Percentiles rank a stretch among this genome's conserved stretches.
These are phyloP conservation scores for Cyclura pinguis DNA, from an alignment of 2,797 vertebrate species.

Conservation along the genomic window DNA sequence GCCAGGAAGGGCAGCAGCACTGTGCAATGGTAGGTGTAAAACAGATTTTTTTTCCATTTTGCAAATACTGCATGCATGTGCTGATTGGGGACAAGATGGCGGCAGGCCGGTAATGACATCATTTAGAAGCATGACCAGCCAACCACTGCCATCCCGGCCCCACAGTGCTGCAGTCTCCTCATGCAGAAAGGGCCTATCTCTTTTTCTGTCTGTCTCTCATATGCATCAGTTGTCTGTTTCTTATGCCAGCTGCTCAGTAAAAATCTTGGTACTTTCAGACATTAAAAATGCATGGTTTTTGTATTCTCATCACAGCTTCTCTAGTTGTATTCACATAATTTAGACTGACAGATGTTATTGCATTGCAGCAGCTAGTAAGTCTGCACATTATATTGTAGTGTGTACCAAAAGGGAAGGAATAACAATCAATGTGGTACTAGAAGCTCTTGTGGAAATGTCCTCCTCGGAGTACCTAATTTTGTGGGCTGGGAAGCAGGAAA, in stretches of 20 bases:
- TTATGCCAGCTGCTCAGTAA: conserved; percentile 9
- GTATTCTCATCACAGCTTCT: background rate
- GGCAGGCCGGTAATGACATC: too few species aligned
- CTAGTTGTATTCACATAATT: conserved; percentile 3
- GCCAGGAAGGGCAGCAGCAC: too few species aligned
- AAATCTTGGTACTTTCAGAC: background rate
- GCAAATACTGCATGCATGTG: too few species aligned
- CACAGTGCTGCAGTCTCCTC: too few species aligned
- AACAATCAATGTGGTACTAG: conserved; percentile 20
- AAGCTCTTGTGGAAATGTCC: background rate
- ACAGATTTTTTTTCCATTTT: too few species aligned
- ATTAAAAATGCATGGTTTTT: background rate
- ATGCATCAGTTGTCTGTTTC: conserved; percentile 26
- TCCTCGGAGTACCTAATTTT: conserved; percentile 5
- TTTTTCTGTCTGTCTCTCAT: background rate
- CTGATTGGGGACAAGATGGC: too few species aligned
- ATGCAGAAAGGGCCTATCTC: too few species aligned
- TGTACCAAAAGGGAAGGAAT: conserved; percentile 1
- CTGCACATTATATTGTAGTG: background rate
- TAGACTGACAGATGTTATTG: background rate
- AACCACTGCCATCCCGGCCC: too few species aligned
- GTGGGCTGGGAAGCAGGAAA: conserved; percentile 24
- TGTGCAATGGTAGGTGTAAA: too few species aligned
- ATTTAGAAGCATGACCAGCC: too few species aligned
- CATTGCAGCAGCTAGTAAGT: background rate